Base-by-base conservation (phyloP, 2,888 invertebrate genomes). In the Petrolisthes cinctipes region DNA sequence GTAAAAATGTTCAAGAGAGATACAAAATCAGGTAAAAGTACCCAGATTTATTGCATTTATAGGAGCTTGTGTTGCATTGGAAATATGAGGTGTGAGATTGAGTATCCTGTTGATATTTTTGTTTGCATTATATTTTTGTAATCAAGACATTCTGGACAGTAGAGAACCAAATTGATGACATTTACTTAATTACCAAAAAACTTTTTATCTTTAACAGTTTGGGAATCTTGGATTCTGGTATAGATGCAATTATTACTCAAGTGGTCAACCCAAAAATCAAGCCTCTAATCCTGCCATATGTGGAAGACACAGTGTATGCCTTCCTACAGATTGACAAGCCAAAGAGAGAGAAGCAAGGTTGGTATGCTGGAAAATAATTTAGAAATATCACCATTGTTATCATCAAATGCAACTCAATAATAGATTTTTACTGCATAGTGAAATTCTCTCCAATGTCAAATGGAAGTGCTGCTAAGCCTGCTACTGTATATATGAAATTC, bases 171-270 rank as follows among this genome's bases (percentile, higher is more conserved):
- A 37, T 2, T 37, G 37, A 37, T 1, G 37, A 37, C 37, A 37
- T 37, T 37, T 37, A 37, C 37, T 37, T 37, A 37, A 37, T 37
- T 37, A 37, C 37, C 37, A 37, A 37, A 37, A 37, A 0, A 37
- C 71, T 17, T 71, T 71, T n/a, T 71, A n/a, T n/a, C 14, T n/a
- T n/a, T 83, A 79, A 82, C 93, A 97, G 97, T 92, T 96, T 97
- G 85, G 97, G 97, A 78, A 97, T 96, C 93, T 94, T 98, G 91
- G 97, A 97, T 92, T 96, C 95, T 91, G 98, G 98, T 9, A 97
- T 98, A 4, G 97, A 98, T 92, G 95, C 98, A 91, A 97, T 99
- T 91, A 97, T 98, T 0, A 98, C 98, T 92, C 98, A 99, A 94
- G 97, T 98, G 0, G 97, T 98, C 0, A 97, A 97, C 93, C 97